Conservation (phyloP, 2,888 invertebrate species). For the Neria commutata region DNA sequence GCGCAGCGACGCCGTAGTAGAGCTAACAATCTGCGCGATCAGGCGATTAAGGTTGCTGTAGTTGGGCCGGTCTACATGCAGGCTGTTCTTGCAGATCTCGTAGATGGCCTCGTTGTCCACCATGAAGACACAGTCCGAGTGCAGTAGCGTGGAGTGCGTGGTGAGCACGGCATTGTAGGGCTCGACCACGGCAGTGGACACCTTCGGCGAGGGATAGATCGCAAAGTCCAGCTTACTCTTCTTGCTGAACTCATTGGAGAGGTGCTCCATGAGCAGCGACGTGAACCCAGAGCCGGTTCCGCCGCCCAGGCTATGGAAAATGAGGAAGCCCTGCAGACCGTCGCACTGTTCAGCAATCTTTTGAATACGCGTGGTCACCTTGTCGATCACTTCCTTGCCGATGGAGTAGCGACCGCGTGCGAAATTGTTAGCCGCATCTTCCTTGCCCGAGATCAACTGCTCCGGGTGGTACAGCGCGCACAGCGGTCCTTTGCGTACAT, state of each 20-base stretch:
- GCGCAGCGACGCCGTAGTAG: slow-evolving; percentile 84
- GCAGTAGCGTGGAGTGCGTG: slow-evolving; percentile 85
- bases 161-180: slow-evolving; percentile 92
- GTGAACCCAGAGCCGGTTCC: slow-evolving; percentile 91
- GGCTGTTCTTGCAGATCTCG: slow-evolving; percentile 85
- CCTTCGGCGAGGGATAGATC: slow-evolving; percentile 89
- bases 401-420: slow-evolving; percentile 88
- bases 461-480: slow-evolving; percentile 67
- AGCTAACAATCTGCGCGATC: slow-evolving; percentile 79
- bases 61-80: slow-evolving; percentile 76
- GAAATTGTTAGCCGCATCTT: slow-evolving; percentile 90
- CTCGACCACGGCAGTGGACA: slow-evolving; percentile 92
- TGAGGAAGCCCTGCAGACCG: slow-evolving; percentile 82
- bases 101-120: slow-evolving; percentile 96
- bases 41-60: slow-evolving; percentile 74
- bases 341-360: slow-evolving; percentile 83
- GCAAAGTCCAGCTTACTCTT: slow-evolving; percentile 88
- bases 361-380: slow-evolving; percentile 78
- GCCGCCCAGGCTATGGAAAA: slow-evolving; percentile 87
- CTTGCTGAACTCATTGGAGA: slow-evolving; percentile 83
- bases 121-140: slow-evolving; percentile 92
- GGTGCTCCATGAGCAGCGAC: slow-evolving; percentile 82
- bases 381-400: slow-evolving; percentile 78
- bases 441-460: slow-evolving; percentile 82
- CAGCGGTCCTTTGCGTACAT: slow-evolving; percentile 50